These are phyloP conservation scores for Periplaneta americana DNA, from an alignment of 1,140 invertebrate species.

Conservation along the genomic window DNA sequence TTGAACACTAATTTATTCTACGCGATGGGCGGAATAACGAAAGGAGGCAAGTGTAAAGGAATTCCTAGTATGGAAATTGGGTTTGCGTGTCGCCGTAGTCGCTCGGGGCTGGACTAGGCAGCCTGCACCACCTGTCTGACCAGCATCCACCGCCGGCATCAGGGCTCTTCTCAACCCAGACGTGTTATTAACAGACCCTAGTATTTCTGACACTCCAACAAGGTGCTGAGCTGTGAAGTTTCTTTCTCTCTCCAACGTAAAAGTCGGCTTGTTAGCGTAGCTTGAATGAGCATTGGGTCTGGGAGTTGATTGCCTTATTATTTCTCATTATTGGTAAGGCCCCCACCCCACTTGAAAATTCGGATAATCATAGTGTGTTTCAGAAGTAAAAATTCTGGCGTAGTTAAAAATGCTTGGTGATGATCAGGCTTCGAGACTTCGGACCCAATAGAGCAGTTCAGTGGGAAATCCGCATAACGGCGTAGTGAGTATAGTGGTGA, in stretches of 20 bases:
- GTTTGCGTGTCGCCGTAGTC: not conserved
- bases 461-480: too few relatives aligned
- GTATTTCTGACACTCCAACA: too few relatives aligned
- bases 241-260: too few relatives aligned
- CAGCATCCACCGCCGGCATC: too few relatives aligned
- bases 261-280: not conserved
- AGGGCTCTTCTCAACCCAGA: too few relatives aligned
- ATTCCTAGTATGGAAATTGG: not conserved
- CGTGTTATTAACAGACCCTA: not conserved
- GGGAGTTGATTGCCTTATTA: not conserved
- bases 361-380: not conserved
- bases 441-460: too few relatives aligned
- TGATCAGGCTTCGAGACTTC: too few relatives aligned
- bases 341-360: not conserved
- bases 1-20: not conserved
- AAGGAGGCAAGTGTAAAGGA: not conserved
- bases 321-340: too few relatives aligned
- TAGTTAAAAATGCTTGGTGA: too few relatives aligned
- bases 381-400: too few relatives aligned
- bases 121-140: not conserved
- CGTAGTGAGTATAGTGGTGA: too few relatives aligned
- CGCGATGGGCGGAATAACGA: not conserved
- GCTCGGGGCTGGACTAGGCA: not conserved
- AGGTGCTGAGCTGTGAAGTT: not conserved
- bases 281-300: not conserved